phyloP scores from a whole-genome alignment of 1,140 invertebrate genomes.

The Plodia interpunctella region DNA sequence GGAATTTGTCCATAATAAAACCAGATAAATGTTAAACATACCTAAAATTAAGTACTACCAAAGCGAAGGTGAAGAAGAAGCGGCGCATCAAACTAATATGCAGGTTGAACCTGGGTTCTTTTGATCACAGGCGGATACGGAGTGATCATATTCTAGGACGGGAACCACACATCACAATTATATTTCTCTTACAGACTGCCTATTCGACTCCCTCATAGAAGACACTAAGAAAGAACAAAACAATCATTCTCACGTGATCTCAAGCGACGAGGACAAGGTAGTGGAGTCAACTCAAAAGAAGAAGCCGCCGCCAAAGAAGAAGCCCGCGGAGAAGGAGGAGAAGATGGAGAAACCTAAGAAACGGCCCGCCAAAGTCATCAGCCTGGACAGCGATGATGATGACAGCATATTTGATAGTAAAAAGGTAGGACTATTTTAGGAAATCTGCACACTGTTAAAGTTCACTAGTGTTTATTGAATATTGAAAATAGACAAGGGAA shows the following conservation, averaged over 20 bases:
- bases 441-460: neutral
- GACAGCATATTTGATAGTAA: conserved; percentile 70
- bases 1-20: no score
- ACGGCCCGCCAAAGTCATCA: conserved; percentile 51
- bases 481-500: no score
- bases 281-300: conserved; percentile 48
- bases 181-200: conserved; percentile 52
- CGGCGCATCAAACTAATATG: no score
- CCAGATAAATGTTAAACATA: no score
- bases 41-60: no score
- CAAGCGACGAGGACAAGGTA: conserved; percentile 48
- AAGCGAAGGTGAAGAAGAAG: no score
- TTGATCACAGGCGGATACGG: no score
- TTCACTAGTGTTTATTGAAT: neutral
- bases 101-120: no score
- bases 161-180: no score
- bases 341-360: conserved; percentile 59
- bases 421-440: conserved; percentile 44
- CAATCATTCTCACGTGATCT: conserved; percentile 38
- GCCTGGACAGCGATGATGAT: conserved; percentile 60
- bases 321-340: conserved; percentile 40
- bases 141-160: no score
- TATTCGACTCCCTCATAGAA: conserved; percentile 75
- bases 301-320: conserved; percentile 58
- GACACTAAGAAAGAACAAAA: conserved; percentile 59